These are phyloP conservation scores for Drosophila pseudoobscura DNA, from an alignment of 1,140 invertebrate genomes.

Conservation along the genomic window DNA sequence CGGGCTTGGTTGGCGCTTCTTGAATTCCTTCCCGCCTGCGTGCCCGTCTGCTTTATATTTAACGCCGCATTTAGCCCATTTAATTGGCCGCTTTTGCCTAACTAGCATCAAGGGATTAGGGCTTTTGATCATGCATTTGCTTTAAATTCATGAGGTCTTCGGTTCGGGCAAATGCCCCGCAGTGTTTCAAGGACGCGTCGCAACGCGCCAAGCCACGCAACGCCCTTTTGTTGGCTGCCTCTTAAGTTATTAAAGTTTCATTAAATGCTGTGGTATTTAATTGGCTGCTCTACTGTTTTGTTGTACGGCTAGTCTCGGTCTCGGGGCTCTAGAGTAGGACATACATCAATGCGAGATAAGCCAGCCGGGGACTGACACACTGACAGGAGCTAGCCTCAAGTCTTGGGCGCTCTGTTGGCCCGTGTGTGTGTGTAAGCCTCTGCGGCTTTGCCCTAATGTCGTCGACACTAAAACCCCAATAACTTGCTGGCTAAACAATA, in stretches of 20 bases:
- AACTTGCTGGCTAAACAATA: constrained; percentile 69
- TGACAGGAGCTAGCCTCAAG: constrained; percentile 58
- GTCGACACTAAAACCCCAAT: constrained; percentile 74
- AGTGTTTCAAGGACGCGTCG: constrained; percentile 52
- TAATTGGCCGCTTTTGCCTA: constrained; percentile 73
- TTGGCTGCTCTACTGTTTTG: constrained; percentile 45
- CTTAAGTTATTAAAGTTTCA: constrained; percentile 63
- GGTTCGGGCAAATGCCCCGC: constrained; percentile 8
- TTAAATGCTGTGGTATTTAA: constrained; percentile 59
- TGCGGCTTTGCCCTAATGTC: constrained; percentile 66
- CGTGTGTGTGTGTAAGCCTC: constrained; percentile 32
- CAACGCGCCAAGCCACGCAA: background rate
- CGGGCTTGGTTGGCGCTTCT: background rate
- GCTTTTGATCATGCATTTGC: constrained; percentile 73
- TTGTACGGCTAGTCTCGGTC: constrained; percentile 10
- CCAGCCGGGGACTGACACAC: constrained; percentile 55
- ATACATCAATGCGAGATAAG: constrained; percentile 72
- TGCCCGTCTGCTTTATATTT: constrained; percentile 53
- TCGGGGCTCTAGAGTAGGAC: constrained; percentile 19
- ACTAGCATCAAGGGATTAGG: constrained; percentile 72
- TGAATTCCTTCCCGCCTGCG: background rate
- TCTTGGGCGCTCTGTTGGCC: constrained; percentile 24
- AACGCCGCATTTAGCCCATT: constrained; percentile 72
- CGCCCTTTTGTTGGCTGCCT: too few species aligned
- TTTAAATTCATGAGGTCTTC: constrained; percentile 63